Conservation (phyloP, 2,797 vertebrate genomes). For the Arctocebus calabarensis region DNA sequence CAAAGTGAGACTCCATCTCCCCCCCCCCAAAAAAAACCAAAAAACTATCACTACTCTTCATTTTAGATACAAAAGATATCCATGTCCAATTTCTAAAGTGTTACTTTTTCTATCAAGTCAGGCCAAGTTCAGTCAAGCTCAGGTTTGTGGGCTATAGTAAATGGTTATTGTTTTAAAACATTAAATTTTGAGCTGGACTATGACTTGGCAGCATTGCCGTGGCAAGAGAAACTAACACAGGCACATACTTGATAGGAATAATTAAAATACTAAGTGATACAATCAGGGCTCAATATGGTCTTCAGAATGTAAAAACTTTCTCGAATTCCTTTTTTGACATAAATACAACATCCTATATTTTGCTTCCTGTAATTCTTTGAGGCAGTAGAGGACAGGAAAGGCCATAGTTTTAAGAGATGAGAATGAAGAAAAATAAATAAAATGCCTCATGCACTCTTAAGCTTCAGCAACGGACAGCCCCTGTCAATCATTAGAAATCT, state of each 20-base stretch:
- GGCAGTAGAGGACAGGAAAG: neutral
- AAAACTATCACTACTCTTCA: neutral
- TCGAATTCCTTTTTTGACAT: neutral
- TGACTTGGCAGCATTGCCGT: neutral
- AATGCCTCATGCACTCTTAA: neutral
- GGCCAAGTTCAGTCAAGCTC: neutral
- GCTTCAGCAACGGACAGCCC: neutral
- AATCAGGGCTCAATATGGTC: neutral
- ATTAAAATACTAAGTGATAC: neutral
- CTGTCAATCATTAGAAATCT: neutral
- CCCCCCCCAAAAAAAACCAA: neutral
- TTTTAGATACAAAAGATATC: neutral
- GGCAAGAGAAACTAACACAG: neutral
- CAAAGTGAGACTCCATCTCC: no score
- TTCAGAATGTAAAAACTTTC: conserved; percentile 10
- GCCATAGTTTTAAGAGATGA: neutral
- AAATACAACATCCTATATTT: neutral
- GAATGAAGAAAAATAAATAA: neutral
- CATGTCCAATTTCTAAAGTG: neutral
- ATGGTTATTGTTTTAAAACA: neutral
- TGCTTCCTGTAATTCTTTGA: conserved; percentile 7
- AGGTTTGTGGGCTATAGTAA: neutral
- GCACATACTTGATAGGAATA: neutral
- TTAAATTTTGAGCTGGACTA: neutral
- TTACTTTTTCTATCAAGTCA: conserved; percentile 13